Percentiles rank a stretch among this genome's conserved stretches.
Conservation (phyloP, 2,113 vertebrate species). For the Suricata suricatta region DNA sequence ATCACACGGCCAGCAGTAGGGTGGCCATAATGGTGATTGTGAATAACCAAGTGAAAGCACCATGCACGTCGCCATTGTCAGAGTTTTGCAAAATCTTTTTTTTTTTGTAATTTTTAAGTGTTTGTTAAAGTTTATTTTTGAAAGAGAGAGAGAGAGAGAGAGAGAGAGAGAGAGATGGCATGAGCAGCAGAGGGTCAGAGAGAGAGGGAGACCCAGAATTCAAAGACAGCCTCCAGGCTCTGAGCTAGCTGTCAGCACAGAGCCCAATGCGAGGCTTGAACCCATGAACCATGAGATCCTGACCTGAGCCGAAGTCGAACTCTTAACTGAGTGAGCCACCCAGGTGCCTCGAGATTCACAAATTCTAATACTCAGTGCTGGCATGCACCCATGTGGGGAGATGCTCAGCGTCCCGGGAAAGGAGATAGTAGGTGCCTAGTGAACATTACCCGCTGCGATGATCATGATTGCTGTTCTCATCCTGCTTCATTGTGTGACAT, state of each 20-base stretch:
- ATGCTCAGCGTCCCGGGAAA: not conserved
- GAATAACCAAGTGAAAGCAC: not conserved
- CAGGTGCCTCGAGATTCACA: not conserved
- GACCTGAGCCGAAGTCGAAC: too few species aligned
- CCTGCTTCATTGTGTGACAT: not conserved
- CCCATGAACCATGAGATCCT: too few species aligned
- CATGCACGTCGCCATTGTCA: not conserved
- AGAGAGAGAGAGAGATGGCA: too few species aligned
- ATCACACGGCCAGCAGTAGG: not conserved
- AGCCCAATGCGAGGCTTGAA: too few species aligned
- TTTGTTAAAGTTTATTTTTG: too few species aligned
- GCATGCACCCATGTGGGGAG: not conserved
- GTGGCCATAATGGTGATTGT: not conserved
- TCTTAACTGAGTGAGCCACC: too few species aligned
- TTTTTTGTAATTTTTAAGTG: too few species aligned
- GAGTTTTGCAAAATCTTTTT: not conserved
- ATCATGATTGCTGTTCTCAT: not conserved
- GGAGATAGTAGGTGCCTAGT: not conserved
- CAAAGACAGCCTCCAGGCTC: too few species aligned
- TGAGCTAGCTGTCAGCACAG: too few species aligned
- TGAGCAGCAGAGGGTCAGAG: too few species aligned
- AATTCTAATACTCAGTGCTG: not conserved
- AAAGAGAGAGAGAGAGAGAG: too few species aligned
- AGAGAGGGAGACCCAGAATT: too few species aligned
- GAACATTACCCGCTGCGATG: not conserved